Evolutionary conservation across 2,888 invertebrate species (phyloP), one percentile per base, ranked within the genome.

Genomic region (Ecdyonurus torrentis): DNA sequence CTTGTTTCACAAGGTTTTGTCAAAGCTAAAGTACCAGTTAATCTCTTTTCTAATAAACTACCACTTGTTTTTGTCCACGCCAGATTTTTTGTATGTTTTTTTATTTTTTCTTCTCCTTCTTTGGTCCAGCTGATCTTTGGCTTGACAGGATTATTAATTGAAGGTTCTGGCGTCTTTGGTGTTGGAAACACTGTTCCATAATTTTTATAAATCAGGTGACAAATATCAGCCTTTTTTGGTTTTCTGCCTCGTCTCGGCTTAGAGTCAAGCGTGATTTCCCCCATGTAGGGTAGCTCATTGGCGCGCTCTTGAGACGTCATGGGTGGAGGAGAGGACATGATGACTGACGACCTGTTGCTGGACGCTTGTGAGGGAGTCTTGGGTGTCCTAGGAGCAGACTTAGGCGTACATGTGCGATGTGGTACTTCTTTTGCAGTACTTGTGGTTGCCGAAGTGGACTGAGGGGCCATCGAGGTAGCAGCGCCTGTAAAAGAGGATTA

Each of bases 191-290:
- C 88, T 0, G 90, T 91, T 2, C 91, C 92, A 72, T 92, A 92
- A 73, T 92, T 92, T 72, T 92, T 92, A 71, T 92, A 91, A 68
- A 92, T 92, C 58, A 92, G 76, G 71, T 92, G 92, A 67, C 92
- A 92, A 67, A 93, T 93, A 71, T 92, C 92, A 0, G 92, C 91
- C 73, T 93, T 92, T 72, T 92, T 92, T 0, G 92, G 93, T 71
- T 93, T 93, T 20, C 92, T 79, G 0, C 92, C 92, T 65, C 93
- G 79, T 52, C 91, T 76, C 0, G 92, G 92, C 69, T 91, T 89
- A 18, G 87, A 88, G 74, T 91, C 91, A 63, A 92, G 74, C 0
- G 91, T 91, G 79, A 92, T 91, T 73, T 92, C 92, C 0, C 92
- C 92, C 91, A 92, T 92, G 74, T 91, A 92, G 0, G 92, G 92